phyloP scores from a whole-genome alignment of 2,888 invertebrate species.

The Plagodis pulveraria region DNA sequence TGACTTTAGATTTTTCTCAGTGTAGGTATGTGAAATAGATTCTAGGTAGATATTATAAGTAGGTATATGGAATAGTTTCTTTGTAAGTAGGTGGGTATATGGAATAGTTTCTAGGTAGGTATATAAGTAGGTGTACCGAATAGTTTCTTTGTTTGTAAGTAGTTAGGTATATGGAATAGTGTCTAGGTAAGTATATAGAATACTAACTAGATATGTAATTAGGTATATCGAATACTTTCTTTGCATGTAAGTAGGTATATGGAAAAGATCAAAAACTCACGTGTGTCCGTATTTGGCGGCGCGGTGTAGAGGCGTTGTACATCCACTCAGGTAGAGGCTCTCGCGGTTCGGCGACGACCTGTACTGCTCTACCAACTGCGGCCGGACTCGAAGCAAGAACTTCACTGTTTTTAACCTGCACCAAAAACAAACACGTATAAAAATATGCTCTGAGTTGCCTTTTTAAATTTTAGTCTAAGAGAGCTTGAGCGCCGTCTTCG shows the following conservation, averaged over 20 bases:
- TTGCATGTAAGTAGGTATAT: background rate
- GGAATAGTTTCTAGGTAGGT: no score
- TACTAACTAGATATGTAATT: no score
- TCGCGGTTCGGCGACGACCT: constrained; percentile 65
- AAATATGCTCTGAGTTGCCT: no score
- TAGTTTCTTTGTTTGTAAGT: no score
- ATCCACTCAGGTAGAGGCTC: constrained; percentile 87
- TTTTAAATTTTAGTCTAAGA: no score
- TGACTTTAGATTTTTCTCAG: no score
- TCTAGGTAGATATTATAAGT: no score
- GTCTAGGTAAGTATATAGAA: background rate
- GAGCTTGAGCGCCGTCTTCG: no score
- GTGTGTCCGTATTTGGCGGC: constrained; percentile 97
- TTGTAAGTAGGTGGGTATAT: no score
- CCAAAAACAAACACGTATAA: background rate
- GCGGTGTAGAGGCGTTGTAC: constrained; percentile 91
- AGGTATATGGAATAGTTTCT: no score
- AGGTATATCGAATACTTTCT: background rate
- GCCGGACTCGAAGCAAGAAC: constrained; percentile 92
- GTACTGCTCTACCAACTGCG: constrained; percentile 91
- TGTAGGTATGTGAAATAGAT: no score
- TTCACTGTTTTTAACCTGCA: constrained; percentile 93
- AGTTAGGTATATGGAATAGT: background rate
- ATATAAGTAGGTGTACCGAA: no score
- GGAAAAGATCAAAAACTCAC: constrained; percentile 79